Percentiles rank a stretch among this genome's conserved stretches.
phyloP scores from a whole-genome alignment of 2,888 invertebrate species.

The Resseliella maxima region DNA sequence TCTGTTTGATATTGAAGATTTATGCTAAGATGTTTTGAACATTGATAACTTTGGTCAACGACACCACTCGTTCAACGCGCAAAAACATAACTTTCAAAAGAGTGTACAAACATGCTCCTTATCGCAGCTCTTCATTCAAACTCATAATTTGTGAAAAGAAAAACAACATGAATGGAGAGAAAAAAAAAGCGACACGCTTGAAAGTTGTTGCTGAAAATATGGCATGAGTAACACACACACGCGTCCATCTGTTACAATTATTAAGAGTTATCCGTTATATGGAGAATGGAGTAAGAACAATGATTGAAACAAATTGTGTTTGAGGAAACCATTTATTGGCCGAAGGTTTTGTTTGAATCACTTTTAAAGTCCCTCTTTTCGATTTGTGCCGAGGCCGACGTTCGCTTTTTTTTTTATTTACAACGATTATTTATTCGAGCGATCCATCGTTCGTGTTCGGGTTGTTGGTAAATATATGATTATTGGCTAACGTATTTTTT shows the following conservation, averaged over 20 bases:
- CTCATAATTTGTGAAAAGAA: no score
- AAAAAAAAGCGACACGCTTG: no score
- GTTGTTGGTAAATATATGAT: constrained; percentile 45
- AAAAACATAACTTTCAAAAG: no score
- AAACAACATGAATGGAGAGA: no score
- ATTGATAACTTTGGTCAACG: no score
- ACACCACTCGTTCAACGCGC: no score
- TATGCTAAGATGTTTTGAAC: no score
- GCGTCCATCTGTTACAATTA: constrained; percentile 31
- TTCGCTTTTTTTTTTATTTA: not conserved
- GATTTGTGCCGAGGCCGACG: not conserved
- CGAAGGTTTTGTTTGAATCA: constrained; percentile 44
- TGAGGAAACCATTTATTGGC: constrained; percentile 13
- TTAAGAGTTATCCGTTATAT: constrained; percentile 29
- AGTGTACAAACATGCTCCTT: no score
- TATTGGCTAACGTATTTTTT: constrained; percentile 36
- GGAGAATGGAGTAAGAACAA: not conserved
- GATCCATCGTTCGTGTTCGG: constrained; percentile 26
- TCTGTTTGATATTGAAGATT: no score
- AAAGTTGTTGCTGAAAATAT: not conserved
- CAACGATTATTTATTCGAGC: constrained; percentile 1
- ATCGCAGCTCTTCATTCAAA: no score
- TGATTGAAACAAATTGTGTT: constrained; percentile 51
- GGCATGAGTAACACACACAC: not conserved
- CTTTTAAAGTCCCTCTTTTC: not conserved